Conservation (phyloP, 2,113 vertebrate species). For the Lagopus leucura region DNA sequence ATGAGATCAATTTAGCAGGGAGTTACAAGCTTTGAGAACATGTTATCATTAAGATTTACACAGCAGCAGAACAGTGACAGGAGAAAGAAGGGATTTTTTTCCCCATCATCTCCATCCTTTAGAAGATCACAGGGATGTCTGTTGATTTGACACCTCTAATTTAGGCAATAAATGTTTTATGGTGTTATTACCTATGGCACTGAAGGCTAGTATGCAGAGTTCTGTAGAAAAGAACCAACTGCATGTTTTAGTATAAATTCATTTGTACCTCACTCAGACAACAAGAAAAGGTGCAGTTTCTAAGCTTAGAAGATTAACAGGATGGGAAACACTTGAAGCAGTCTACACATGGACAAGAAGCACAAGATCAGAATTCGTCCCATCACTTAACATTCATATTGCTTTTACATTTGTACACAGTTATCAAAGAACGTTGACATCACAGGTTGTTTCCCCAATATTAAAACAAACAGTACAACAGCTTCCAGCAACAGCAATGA, state of each 20-base stretch:
- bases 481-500: neutral
- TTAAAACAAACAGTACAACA: neutral
- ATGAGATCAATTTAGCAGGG: neutral
- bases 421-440: neutral
- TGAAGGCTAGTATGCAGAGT: neutral
- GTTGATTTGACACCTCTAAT: neutral
- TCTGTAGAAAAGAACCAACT: neutral
- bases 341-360: neutral
- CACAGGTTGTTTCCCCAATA: neutral
- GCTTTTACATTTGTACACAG: neutral
- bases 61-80: neutral
- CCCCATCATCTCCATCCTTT: neutral
- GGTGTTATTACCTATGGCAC: neutral
- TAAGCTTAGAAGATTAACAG: neutral
- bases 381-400: neutral
- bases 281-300: neutral
- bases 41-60: neutral
- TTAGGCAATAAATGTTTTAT: neutral
- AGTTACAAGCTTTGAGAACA: neutral
- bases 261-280: neutral
- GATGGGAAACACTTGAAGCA: neutral
- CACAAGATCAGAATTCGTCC: neutral
- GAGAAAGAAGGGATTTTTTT: neutral
- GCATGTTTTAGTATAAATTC: neutral
- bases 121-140: neutral